These are phyloP conservation scores for Branchellion lobata DNA, from an alignment of 2,888 invertebrate species.

Conservation along the genomic window DNA sequence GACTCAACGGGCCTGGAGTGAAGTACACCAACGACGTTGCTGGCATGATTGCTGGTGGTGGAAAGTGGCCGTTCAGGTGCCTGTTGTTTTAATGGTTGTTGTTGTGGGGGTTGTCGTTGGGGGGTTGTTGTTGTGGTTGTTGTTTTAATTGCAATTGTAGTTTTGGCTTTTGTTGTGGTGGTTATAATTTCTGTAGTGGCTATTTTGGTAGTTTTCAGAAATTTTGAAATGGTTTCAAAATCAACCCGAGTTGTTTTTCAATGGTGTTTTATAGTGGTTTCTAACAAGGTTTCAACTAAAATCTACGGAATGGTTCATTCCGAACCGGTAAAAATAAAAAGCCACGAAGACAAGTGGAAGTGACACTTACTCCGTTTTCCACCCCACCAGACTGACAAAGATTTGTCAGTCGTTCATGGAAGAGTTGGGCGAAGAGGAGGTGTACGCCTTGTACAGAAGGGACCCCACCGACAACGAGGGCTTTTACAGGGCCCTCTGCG, in stretches of 20 bases:
- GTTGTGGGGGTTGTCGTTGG: background rate
- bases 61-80: slow-evolving; percentile 62
- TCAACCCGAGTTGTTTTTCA: too few species aligned
- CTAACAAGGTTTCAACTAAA: too few species aligned
- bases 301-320: too few species aligned
- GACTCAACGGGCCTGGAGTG: slow-evolving; percentile 60
- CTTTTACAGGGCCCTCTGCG: slow-evolving; percentile 55
- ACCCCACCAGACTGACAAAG: slow-evolving; percentile 54
- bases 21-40: slow-evolving; percentile 55
- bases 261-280: too few species aligned
- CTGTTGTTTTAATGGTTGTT: background rate
- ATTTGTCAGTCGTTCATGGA: slow-evolving; percentile 56
- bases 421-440: slow-evolving; percentile 58
- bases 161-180: too few species aligned
- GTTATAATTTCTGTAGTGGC: too few species aligned
- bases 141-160: too few species aligned
- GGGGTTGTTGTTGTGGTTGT: background rate
- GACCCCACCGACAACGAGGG: slow-evolving; percentile 48
- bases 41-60: slow-evolving; percentile 61
- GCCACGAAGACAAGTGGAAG: too few species aligned
- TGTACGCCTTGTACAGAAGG: slow-evolving; percentile 54
- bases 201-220: too few species aligned
- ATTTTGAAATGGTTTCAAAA: too few species aligned
- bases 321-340: too few species aligned
- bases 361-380: too few species aligned